A percentile compares a stretch with the other conserved stretches of the same genome.
Conservation (phyloP, 2,113 vertebrate species). For the Onychostoma macrolepis region DNA sequence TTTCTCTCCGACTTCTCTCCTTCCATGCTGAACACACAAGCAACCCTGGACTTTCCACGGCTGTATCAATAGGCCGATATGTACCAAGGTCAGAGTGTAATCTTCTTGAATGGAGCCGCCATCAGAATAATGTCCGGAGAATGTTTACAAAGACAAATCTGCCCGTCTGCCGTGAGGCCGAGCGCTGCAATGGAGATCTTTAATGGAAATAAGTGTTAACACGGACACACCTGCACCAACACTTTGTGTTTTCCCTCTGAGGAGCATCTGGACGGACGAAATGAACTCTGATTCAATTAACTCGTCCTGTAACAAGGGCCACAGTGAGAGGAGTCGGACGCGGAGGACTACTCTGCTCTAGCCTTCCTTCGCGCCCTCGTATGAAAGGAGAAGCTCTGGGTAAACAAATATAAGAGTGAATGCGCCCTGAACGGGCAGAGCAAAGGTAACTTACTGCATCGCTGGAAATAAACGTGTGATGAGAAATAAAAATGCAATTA, state of each 20-base stretch:
- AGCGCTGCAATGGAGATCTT: constrained; percentile 72
- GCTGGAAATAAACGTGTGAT: neutral
- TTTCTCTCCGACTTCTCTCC: constrained; percentile 56
- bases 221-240: constrained; percentile 74
- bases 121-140: constrained; percentile 77
- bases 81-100: constrained; percentile 78
- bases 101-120: constrained; percentile 75
- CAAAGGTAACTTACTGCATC: constrained; percentile 4
- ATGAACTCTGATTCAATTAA: constrained; percentile 79
- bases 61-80: constrained; percentile 71
- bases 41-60: constrained; percentile 65
- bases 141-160: constrained; percentile 73
- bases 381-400: constrained; percentile 69
- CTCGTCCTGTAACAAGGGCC: constrained; percentile 77
- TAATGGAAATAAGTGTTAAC: constrained; percentile 76
- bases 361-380: constrained; percentile 70
- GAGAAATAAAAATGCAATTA: constrained; percentile 9
- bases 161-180: constrained; percentile 72
- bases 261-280: constrained; percentile 71
- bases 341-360: constrained; percentile 69
- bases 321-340: constrained; percentile 69
- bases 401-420: constrained; percentile 69
- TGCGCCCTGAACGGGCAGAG: constrained; percentile 59
- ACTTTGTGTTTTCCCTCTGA: constrained; percentile 69
- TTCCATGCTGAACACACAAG: constrained; percentile 35